phyloP scores from a whole-genome alignment of 2,113 vertebrate species.

The Rafetus swinhoei region DNA sequence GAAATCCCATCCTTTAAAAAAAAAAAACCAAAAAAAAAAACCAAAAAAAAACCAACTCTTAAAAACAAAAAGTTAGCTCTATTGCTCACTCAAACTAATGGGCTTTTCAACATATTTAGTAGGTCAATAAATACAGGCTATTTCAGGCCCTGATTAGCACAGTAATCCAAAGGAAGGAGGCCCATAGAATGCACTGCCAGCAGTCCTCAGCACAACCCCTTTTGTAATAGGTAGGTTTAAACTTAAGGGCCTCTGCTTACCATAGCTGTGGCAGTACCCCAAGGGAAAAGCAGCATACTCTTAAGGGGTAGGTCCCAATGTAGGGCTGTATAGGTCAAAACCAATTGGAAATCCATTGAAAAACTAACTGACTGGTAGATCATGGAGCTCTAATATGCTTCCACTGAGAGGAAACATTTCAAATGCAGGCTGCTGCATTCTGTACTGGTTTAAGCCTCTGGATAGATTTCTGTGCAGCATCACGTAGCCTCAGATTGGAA shows the following conservation, averaged over 20 bases:
- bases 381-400: background rate
- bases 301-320: background rate
- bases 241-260: background rate
- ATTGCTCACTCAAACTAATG: background rate
- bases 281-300: background rate
- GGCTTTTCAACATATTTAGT: background rate
- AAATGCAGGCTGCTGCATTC: background rate
- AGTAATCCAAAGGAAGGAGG: background rate
- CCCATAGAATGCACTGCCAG: background rate
- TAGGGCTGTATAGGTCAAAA: background rate
- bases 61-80: too few relatives aligned
- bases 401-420: background rate
- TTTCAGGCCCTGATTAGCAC: background rate
- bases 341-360: background rate
- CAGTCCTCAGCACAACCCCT: background rate
- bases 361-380: background rate
- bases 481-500: background rate
- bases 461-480: background rate
- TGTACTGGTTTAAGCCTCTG: fast-evolving
- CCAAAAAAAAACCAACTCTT: too few relatives aligned
- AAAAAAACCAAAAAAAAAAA: too few relatives aligned
- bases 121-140: background rate
- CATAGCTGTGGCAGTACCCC: background rate
- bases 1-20: background rate
- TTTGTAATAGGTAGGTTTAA: background rate